Percentiles rank a stretch among this genome's conserved stretches.
Evolutionary conservation across 2,113 vertebrate species (phyloP).

Genomic region (Petaurus breviceps): DNA sequence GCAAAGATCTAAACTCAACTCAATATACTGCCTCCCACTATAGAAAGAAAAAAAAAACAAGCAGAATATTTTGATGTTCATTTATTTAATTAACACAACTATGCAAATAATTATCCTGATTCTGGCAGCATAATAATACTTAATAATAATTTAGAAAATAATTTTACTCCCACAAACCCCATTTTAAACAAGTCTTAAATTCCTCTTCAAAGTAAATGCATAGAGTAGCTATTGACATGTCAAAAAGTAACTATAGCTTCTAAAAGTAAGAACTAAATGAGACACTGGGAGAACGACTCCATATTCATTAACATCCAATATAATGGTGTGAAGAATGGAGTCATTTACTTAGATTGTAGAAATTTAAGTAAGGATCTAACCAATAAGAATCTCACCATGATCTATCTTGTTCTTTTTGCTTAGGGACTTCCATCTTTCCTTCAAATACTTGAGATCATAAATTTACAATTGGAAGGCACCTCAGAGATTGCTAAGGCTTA

Average conservation of each 20-base stretch:
- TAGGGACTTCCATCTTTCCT: not conserved
- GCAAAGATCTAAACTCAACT: constrained; percentile 29
- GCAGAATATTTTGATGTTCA: not conserved
- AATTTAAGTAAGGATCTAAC: not conserved
- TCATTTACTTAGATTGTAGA: not conserved
- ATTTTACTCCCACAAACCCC: not conserved
- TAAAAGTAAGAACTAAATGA: constrained; percentile 43
- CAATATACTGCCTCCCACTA: not conserved
- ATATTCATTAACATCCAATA: constrained; percentile 6
- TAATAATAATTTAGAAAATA: not conserved
- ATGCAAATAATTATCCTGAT: not conserved
- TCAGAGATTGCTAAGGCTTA: not conserved
- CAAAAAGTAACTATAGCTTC: too few species aligned
- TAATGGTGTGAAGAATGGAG: not conserved
- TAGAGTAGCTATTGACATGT: too few species aligned
- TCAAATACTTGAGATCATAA: not conserved
- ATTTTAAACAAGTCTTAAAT: not conserved
- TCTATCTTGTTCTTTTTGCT: not conserved
- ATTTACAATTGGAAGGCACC: not conserved
- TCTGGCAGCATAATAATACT: not conserved
- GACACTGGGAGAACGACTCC: constrained; percentile 13
- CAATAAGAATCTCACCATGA: not conserved
- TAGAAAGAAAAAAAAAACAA: not conserved
- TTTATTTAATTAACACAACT: not conserved
- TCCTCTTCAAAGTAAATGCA: not conserved